Evolutionary conservation across 2,113 vertebrate species (phyloP).

Genomic region (Actenoides lindsayi): DNA sequence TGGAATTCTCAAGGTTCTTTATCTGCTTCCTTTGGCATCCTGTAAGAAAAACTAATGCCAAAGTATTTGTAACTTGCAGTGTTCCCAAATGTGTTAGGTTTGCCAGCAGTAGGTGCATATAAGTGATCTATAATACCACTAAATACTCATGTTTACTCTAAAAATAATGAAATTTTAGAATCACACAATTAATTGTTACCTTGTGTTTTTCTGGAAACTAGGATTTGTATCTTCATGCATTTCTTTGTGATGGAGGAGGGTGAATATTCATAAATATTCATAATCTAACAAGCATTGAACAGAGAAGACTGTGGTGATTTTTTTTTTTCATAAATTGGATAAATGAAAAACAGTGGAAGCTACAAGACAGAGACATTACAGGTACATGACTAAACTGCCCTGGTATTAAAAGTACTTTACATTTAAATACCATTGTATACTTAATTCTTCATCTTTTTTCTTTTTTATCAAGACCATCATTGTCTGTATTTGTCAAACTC

Average conservation of each 20-base stretch:
- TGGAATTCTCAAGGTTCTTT: neutral
- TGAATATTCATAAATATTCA: neutral
- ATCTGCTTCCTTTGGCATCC: neutral
- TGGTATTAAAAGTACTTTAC: neutral
- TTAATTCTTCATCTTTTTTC: neutral
- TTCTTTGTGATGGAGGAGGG: neutral
- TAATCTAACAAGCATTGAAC: neutral
- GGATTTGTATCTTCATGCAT: neutral
- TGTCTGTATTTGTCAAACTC: neutral
- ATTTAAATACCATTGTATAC: neutral
- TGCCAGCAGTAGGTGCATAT: neutral
- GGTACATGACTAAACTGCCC: neutral
- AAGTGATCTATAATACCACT: neutral
- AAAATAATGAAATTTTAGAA: neutral
- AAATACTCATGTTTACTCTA: neutral
- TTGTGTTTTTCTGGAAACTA: neutral
- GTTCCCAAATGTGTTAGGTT: neutral
- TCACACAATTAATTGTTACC: neutral
- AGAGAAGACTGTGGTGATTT: neutral
- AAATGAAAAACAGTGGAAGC: neutral
- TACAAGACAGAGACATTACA: neutral
- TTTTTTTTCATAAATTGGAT: neutral
- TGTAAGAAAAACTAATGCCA: neutral
- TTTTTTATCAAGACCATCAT: neutral
- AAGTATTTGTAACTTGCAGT: neutral